Conservation (phyloP, 2,797 vertebrate genomes). For the Eleutherodactylus coqui region DNA sequence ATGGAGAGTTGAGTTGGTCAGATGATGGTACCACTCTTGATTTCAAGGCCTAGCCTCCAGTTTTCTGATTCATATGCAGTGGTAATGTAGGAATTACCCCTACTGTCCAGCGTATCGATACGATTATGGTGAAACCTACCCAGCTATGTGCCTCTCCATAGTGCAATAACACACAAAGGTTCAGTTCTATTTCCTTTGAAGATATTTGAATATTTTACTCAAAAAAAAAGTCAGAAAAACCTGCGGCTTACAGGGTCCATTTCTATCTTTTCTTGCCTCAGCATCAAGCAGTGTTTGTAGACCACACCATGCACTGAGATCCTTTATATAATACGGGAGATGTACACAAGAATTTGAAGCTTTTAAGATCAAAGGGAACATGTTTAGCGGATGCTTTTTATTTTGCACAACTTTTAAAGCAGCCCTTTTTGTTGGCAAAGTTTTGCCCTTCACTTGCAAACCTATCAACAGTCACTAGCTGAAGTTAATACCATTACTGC, state of each 20-base stretch:
- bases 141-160: conserved; percentile 22
- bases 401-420: neutral
- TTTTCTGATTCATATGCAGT: neutral
- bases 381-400: neutral
- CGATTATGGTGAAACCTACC: neutral
- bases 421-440: neutral
- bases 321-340: neutral
- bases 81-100: neutral
- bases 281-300: conserved; percentile 18
- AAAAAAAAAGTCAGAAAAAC: neutral
- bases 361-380: conserved; percentile 28
- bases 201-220: neutral
- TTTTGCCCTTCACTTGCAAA: too few species aligned
- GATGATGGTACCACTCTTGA: neutral
- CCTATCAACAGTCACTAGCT: neutral
- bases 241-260: conserved; percentile 21
- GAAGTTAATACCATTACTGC: neutral
- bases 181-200: neutral
- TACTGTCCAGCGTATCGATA: neutral
- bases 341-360: conserved; percentile 1
- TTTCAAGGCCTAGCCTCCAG: neutral
- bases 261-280: conserved; percentile 17
- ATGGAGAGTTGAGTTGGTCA: neutral
- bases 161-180: conserved; percentile 29
- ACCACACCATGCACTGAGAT: conserved; percentile 11